These are phyloP conservation scores for Zaprionus inermis DNA, from an alignment of 1,140 invertebrate species.

Conservation along the genomic window DNA sequence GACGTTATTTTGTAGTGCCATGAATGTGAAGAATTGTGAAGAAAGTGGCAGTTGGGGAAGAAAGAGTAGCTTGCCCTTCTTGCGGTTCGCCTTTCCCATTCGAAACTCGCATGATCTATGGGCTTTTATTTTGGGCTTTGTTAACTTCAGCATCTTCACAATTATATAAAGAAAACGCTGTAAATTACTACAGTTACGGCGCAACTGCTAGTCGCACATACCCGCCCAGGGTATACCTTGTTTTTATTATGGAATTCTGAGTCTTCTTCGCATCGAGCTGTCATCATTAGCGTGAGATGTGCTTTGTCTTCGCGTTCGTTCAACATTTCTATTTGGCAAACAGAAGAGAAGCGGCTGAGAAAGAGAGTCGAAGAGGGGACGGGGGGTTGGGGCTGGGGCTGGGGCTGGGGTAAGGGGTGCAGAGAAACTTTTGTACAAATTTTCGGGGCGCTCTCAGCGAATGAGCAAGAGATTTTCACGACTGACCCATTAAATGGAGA, in stretches of 20 bases:
- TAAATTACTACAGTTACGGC: neutral
- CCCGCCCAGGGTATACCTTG: neutral
- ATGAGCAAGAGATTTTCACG: conserved; percentile 9
- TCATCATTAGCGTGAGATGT: conserved; percentile 24
- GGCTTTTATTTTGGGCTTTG: neutral
- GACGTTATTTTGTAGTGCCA: neutral
- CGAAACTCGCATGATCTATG: neutral
- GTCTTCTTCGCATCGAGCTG: neutral
- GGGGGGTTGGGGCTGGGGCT: neutral
- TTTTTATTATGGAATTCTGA: conserved; percentile 17
- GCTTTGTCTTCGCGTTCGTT: conserved; percentile 19
- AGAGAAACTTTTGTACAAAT: conserved; percentile 13
- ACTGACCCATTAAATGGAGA: conserved; percentile 4
- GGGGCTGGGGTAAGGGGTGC: neutral
- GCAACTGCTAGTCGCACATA: neutral
- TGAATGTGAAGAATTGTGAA: neutral
- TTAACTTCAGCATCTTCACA: neutral
- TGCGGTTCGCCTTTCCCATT: neutral
- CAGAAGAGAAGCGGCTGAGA: neutral
- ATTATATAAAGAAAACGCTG: neutral
- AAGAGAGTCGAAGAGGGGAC: neutral
- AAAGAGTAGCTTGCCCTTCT: neutral
- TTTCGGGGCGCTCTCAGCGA: conserved; percentile 3
- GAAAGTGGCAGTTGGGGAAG: neutral
- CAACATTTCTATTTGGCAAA: conserved; percentile 3